Evolutionary conservation across 2,888 invertebrate species (phyloP).

Genomic region (Himalopsyche anomala): DNA sequence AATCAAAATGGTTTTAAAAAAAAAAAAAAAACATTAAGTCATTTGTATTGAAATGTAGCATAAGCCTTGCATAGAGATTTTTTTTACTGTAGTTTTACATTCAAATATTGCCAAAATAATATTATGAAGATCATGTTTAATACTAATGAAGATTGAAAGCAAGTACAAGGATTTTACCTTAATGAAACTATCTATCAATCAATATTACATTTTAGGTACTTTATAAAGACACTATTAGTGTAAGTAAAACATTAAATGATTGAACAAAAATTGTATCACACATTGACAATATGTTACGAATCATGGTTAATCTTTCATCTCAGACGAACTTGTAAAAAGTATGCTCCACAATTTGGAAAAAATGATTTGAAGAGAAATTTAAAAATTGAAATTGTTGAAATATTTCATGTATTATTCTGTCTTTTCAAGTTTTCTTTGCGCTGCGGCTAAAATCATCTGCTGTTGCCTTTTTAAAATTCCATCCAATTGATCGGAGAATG

Average conservation of each 20-base stretch:
- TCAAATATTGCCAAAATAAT: too few species aligned
- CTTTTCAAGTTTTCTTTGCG: constrained; percentile 49
- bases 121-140: too few species aligned
- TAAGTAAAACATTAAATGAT: background rate
- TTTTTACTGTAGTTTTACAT: too few species aligned
- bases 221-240: constrained; percentile 8
- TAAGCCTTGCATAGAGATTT: too few species aligned
- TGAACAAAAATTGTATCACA: background rate
- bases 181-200: background rate
- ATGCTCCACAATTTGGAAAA: background rate
- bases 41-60: too few species aligned
- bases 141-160: too few species aligned
- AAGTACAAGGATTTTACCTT: too few species aligned
- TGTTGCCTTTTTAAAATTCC: constrained; percentile 64
- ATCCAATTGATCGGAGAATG: constrained; percentile 84
- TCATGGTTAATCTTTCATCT: background rate
- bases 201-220: constrained; percentile 4
- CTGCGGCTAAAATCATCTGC: constrained; percentile 47
- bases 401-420: constrained; percentile 46
- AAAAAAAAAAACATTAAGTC: too few species aligned
- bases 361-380: background rate
- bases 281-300: background rate
- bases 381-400: background rate
- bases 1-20: too few species aligned
- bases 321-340: too few species aligned